Percentiles rank a stretch among this genome's conserved stretches.
phyloP scores from a whole-genome alignment of 2,113 vertebrate genomes.

The Grammomys dolichurus region DNA sequence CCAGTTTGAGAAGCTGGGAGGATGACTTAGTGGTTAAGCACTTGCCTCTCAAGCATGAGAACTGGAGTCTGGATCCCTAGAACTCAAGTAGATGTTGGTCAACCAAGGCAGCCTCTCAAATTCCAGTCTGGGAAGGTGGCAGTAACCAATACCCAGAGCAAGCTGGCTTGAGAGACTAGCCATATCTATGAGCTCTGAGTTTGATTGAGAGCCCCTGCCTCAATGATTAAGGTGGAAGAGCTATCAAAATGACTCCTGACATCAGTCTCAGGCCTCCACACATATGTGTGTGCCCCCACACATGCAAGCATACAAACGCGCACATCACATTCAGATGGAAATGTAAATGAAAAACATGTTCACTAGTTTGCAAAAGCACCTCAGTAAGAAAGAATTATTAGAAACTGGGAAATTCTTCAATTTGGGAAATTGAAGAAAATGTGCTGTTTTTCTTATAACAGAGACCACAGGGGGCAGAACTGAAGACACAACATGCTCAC shows the following conservation, averaged over 20 bases:
- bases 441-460: background rate
- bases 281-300: background rate
- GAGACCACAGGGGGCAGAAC: background rate
- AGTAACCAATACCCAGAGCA: background rate
- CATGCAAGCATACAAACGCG: background rate
- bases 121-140: background rate
- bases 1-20: background rate
- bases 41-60: background rate
- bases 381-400: background rate
- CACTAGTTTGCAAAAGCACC: background rate
- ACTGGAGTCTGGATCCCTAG: background rate
- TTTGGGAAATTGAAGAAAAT: slow-evolving; percentile 10
- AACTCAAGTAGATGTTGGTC: background rate
- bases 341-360: background rate
- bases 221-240: background rate
- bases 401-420: background rate
- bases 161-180: background rate
- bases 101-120: background rate
- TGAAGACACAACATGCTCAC: background rate
- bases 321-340: background rate
- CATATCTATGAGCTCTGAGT: background rate
- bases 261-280: background rate
- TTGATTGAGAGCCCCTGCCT: background rate
- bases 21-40: background rate
- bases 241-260: background rate